These are phyloP conservation scores for Seriola dumerili DNA, from an alignment of 2,113 vertebrate species.

Conservation along the genomic window DNA sequence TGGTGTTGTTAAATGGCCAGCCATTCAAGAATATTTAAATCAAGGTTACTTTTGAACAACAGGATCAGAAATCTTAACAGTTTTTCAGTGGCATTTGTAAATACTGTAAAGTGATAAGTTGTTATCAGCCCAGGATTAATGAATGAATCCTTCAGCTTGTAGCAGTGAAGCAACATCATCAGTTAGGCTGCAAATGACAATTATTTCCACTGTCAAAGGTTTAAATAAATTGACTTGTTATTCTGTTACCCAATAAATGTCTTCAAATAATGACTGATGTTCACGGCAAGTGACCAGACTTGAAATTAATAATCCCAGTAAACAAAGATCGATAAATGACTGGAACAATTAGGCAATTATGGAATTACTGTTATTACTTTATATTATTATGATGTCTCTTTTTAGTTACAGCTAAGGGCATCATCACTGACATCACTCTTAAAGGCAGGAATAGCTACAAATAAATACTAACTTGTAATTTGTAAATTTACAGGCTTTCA, in stretches of 20 bases:
- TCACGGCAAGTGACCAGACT: neutral
- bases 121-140: neutral
- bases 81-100: neutral
- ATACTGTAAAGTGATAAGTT: neutral
- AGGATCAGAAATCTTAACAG: neutral
- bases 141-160: neutral
- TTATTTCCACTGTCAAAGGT: too few relatives aligned
- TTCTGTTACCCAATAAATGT: neutral
- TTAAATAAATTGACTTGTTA: neutral
- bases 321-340: neutral
- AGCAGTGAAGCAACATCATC: neutral
- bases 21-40: neutral
- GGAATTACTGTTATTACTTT: neutral
- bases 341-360: neutral
- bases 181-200: too few relatives aligned
- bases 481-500: neutral
- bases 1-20: neutral
- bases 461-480: neutral
- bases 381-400: too few relatives aligned
- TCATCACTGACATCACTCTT: neutral
- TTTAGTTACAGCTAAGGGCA: neutral
- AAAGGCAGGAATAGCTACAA: neutral
- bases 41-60: neutral
- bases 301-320: too few relatives aligned
- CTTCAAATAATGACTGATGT: neutral